Percentiles rank a stretch among this genome's conserved stretches.
phyloP scores from a whole-genome alignment of 2,888 invertebrate species.

The Griposia aprilina region DNA sequence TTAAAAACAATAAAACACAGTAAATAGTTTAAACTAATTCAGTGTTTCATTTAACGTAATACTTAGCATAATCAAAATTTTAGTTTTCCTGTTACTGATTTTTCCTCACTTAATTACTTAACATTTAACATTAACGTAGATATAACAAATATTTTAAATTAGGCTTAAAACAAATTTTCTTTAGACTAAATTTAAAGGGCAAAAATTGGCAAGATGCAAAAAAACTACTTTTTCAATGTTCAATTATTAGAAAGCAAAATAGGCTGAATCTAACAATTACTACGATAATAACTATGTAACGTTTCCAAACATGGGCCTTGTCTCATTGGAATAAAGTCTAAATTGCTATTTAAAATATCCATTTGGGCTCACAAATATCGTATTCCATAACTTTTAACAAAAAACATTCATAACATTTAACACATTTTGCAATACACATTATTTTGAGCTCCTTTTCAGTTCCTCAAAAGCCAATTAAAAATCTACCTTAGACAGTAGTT shows the following conservation, averaged over 20 bases:
- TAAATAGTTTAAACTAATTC: background rate
- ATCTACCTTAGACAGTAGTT: background rate
- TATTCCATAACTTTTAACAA: conserved; percentile 4
- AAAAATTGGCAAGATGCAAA: conserved; percentile 42
- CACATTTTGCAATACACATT: background rate
- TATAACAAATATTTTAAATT: conserved; percentile 13
- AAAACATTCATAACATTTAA: conserved; percentile 5
- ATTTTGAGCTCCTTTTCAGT: background rate
- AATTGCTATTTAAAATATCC: background rate
- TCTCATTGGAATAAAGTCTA: background rate
- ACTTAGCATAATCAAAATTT: background rate
- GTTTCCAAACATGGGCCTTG: conserved; percentile 8
- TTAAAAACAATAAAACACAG: conserved; percentile 20
- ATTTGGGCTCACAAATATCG: background rate
- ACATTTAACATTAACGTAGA: background rate
- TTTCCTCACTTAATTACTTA: background rate
- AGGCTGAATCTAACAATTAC: conserved; percentile 6
- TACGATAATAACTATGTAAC: background rate
- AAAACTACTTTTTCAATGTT: background rate
- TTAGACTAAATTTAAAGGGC: background rate
- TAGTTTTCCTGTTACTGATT: conserved; percentile 7
- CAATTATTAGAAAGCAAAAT: background rate
- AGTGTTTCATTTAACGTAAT: background rate
- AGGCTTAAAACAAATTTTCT: background rate
- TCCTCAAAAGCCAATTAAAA: conserved; percentile 16